phyloP scores from a whole-genome alignment of 2,113 vertebrate genomes.

The Chloebia gouldiae region DNA sequence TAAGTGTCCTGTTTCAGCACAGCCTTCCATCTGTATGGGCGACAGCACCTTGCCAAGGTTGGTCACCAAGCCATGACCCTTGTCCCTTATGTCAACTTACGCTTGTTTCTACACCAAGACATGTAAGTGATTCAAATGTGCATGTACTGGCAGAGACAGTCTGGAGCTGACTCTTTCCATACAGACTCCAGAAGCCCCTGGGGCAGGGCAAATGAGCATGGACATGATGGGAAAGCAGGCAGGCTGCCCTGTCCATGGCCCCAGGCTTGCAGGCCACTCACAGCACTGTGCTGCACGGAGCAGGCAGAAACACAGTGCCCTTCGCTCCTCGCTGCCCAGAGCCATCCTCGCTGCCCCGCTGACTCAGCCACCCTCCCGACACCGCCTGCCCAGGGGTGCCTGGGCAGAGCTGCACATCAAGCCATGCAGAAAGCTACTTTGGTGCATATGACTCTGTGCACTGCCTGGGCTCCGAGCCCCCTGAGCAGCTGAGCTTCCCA shows the following conservation, averaged over 20 bases:
- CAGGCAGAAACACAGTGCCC: background rate
- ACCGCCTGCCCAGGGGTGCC: rapidly evolving
- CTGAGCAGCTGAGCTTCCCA: rapidly evolving
- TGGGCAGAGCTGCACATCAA: background rate
- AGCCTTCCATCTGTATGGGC: background rate
- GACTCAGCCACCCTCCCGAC: background rate
- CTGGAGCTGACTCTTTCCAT: background rate
- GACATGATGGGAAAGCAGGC: background rate
- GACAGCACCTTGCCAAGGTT: background rate
- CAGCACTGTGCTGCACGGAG: background rate
- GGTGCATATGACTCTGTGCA: background rate
- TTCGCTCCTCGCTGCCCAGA: rapidly evolving
- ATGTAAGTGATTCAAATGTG: background rate
- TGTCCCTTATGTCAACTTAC: background rate
- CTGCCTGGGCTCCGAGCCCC: rapidly evolving
- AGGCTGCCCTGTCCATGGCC: background rate
- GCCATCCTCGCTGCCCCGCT: background rate
- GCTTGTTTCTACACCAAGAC: background rate
- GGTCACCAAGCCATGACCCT: background rate
- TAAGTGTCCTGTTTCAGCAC: rapidly evolving
- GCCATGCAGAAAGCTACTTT: background rate
- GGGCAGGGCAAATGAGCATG: background rate
- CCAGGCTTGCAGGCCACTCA: rapidly evolving
- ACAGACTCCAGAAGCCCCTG: background rate
- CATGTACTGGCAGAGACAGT: background rate